A percentile compares a stretch with the other conserved stretches of the same genome.
These are phyloP conservation scores for Xiphophorus couchianus DNA, from an alignment of 2,113 vertebrate species.

Conservation along the genomic window DNA sequence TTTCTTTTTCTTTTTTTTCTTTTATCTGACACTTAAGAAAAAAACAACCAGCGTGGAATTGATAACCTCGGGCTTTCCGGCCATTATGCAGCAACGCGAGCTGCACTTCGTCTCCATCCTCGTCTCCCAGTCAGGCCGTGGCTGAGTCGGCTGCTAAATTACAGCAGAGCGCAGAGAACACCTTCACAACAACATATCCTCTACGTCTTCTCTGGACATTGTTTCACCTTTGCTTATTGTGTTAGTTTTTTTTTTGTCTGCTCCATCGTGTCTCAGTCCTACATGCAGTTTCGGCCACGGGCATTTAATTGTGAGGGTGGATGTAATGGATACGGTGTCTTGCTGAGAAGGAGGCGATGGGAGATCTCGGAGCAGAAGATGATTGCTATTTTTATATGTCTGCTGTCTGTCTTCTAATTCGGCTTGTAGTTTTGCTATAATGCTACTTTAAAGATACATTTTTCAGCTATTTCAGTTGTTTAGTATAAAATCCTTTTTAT, in stretches of 20 bases:
- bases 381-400: conserved; percentile 8
- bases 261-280: conserved; percentile 22
- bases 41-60: conserved; percentile 48
- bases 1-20: conserved; percentile 44
- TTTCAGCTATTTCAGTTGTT: conserved; percentile 18
- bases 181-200: conserved; percentile 28
- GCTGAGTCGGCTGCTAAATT: conserved; percentile 43
- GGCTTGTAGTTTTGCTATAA: conserved; percentile 11
- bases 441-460: conserved; percentile 37
- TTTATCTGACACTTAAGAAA: conserved; percentile 43
- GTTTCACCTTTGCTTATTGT: conserved; percentile 15
- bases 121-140: conserved; percentile 33
- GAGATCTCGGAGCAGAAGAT: conserved; percentile 6
- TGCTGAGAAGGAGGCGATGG: conserved; percentile 14
- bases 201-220: conserved; percentile 15
- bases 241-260: conserved; percentile 29
- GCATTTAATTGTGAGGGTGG: conserved; percentile 44
- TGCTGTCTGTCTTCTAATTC: conserved; percentile 12
- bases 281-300: conserved; percentile 37
- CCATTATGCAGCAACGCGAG: conserved; percentile 43
- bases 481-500: too few species aligned
- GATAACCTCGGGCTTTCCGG: conserved; percentile 48
- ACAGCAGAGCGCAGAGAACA: conserved; percentile 40
- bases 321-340: conserved; percentile 32
- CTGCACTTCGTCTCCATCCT: conserved; percentile 7